Base-by-base conservation (phyloP, 2,797 vertebrate genomes). In the Cirrhinus molitorella region DNA sequence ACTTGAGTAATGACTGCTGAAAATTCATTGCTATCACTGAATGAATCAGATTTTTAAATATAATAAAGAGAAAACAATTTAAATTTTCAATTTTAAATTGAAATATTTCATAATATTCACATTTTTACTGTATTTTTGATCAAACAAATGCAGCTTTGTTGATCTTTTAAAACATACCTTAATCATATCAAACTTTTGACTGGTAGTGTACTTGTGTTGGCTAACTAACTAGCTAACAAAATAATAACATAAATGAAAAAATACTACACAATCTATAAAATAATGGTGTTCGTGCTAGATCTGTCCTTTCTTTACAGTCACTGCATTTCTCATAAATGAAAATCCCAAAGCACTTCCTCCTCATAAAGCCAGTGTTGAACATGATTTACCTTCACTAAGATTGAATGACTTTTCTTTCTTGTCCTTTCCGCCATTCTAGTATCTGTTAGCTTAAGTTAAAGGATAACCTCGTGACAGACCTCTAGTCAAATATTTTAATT, bases 371-470 rank as follows among this genome's bases (percentile, higher is more conserved):
- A 19, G 17, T 12, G 31, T 5, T 53, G 31, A 61, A 61, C 16
- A 61, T 47, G 16, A 43, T 67, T 66, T 49, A 57, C 19, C n/a
- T 31, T 40, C 14, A 53, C 21, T 55, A 47, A 66, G 40, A 47
- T 43, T 53, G 34, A 74, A 40, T 3, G 17, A 17, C 61, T 19
- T 80, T 43, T 17, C 34, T 43, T 28, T 68, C 17, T 51, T 37
- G 43, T 40, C 28, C 5, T 17, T 37, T 16, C 19, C 25, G 31
- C 4, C 49, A 28, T 59, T 23, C 16, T 19, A 25, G 13, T 13
- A 40, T 79, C 70, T 83, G 71, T 85, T 78, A 78, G 72, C 80
- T 66, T 5, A 67, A 84, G 88, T 85, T 89, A 83, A 80, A 87
- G 21, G 49, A 80, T 81, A 87, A 87, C 83, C 76, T n/a, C 25